Evolutionary conservation across 2,888 invertebrate genomes (phyloP), one percentile per base, ranked within the genome.

Genomic region (Biston betularia): DNA sequence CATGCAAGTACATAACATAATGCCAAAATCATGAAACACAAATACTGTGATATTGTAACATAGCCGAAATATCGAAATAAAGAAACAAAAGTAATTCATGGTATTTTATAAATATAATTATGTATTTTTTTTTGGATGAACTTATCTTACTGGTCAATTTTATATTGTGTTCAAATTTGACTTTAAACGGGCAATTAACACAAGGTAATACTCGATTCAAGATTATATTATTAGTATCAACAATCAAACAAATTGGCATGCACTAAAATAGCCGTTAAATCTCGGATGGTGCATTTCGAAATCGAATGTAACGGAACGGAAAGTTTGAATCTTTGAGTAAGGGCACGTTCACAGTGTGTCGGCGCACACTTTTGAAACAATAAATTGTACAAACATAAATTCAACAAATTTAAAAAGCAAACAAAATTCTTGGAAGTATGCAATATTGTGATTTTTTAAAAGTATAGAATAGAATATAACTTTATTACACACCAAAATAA

Each of bases 161-260:
- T 9, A n/a, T 33, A 44, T 42, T 6, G 24, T 24, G 12, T 42
- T 24, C 5, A 42, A 24, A 14, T 9, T 60, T 44, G 44, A 60
- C 34, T 52, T 61, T 53, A 50, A 33, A 46, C 52, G 3, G 9
- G 42, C 65, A 68, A 68, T 69, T 70, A 63, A 65, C 65, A 65
- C 46, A 24, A 24, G 38, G 38, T 46, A 63, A 63, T 58, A 56
- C 55, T 52, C 61, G 45, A 61, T 68, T 62, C n/a, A 45, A 66
- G 46, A 48, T 38, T 55, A 65, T 69, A 48, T 38, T 55, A 65
- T 69, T 63, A 69, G 65, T 55, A 59, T 52, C 56, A 72, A 59
- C 65, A 68, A 65, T 65, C 48, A 59, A 59, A 68, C 65, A 63
- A 69, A 69, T 66, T 72, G 69, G 56, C 53, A 40, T 57, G 34